Evolutionary conservation across 53 echinoderm and acorn worm species (phyloP).

Genomic region (Echinometra lucunter): DNA sequence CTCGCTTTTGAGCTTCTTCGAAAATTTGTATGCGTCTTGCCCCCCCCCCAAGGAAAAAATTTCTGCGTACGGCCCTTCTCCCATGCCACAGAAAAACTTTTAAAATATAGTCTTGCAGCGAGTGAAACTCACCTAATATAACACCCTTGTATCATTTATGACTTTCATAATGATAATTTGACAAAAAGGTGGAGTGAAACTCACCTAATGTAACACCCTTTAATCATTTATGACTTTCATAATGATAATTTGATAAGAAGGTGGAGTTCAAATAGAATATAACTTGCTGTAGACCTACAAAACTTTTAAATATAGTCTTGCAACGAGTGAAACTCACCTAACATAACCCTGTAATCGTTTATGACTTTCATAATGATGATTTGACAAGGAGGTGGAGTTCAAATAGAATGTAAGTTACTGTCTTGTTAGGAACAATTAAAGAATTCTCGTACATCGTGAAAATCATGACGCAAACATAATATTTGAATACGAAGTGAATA

Average conservation of each 20-base stretch:
- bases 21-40: no score
- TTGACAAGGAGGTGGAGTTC: neutral
- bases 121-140: neutral
- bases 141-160: neutral
- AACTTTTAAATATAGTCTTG: neutral
- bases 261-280: neutral
- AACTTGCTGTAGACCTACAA: neutral
- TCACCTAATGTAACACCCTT: no score
- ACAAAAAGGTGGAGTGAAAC: neutral
- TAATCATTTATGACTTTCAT: neutral
- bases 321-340: neutral
- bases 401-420: neutral
- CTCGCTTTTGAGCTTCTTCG: no score
- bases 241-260: neutral
- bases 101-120: neutral
- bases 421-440: neutral
- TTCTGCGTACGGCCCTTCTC: no score
- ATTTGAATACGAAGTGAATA: no score
- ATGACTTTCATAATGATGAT: neutral
- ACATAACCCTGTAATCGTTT: no score
- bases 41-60: no score
- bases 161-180: neutral
- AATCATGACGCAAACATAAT: no score
- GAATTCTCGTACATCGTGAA: neutral
- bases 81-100: constrained; percentile 16